phyloP scores from a whole-genome alignment of 2,888 invertebrate species.

The Escarpia spicata region DNA sequence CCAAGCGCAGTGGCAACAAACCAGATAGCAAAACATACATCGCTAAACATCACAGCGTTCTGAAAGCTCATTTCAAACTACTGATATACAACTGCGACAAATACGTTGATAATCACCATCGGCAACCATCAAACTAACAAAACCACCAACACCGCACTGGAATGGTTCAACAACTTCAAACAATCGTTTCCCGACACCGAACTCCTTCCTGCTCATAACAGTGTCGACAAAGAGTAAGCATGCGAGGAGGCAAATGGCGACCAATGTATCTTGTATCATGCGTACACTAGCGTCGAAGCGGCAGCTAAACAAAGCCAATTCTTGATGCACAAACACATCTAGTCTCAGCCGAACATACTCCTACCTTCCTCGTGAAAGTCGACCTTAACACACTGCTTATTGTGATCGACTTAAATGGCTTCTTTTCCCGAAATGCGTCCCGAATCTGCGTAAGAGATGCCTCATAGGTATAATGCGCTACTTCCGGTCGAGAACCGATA shows the following conservation, averaged over 20 bases:
- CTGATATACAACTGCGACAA: background rate
- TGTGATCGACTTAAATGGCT: background rate
- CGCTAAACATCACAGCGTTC: background rate
- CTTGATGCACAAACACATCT: background rate
- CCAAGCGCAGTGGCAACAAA: background rate
- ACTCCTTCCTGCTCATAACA: background rate
- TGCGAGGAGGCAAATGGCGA: background rate
- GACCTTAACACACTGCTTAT: background rate
- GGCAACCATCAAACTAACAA: background rate
- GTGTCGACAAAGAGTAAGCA: background rate
- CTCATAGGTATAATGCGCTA: background rate
- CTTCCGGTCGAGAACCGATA: background rate
- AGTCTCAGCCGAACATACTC: background rate
- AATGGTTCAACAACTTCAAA: background rate
- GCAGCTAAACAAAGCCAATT: background rate
- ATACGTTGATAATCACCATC: background rate
- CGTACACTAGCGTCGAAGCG: background rate
- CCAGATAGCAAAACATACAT: background rate
- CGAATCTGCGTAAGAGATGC: constrained; percentile 12
- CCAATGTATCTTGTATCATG: background rate
- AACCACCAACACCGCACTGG: background rate
- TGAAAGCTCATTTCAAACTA: background rate
- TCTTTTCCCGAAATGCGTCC: background rate
- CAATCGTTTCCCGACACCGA: background rate
- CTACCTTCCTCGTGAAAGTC: background rate